Conservation (phyloP, 2,113 vertebrate genomes). For the Neopipo cinnamomea region DNA sequence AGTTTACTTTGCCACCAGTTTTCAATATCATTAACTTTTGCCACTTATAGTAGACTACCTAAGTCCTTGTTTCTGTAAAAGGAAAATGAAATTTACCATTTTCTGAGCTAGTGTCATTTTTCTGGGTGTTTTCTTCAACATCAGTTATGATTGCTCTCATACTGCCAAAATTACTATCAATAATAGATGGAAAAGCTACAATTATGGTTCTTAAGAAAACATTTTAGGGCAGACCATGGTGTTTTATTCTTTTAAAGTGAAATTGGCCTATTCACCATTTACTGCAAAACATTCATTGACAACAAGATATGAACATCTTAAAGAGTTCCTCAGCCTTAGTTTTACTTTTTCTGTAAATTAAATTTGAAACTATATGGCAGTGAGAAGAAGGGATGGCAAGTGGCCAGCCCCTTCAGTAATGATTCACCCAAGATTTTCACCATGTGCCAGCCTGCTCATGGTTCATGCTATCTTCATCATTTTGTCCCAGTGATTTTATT, state of each 20-base stretch:
- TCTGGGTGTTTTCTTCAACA: neutral
- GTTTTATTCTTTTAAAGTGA: neutral
- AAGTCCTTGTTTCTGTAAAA: neutral
- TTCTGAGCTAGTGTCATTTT: neutral
- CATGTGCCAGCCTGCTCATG: neutral
- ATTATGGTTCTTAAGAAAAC: neutral
- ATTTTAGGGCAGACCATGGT: neutral
- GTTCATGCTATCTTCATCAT: neutral
- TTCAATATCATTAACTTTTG: neutral
- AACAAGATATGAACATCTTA: neutral
- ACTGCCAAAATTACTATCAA: neutral
- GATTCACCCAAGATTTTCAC: neutral
- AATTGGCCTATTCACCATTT: neutral
- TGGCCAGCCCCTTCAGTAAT: neutral
- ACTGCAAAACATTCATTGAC: neutral
- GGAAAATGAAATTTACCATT: neutral
- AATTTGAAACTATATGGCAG: neutral
- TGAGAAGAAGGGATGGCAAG: neutral
- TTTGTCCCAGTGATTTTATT: neutral
- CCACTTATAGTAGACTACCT: neutral
- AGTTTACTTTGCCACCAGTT: neutral
- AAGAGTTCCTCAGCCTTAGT: neutral
- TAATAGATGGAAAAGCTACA: neutral
- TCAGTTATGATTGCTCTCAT: neutral
- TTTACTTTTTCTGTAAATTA: neutral